phyloP scores from a whole-genome alignment of 2,797 vertebrate genomes.

The Enteromius thamalakanensis region DNA sequence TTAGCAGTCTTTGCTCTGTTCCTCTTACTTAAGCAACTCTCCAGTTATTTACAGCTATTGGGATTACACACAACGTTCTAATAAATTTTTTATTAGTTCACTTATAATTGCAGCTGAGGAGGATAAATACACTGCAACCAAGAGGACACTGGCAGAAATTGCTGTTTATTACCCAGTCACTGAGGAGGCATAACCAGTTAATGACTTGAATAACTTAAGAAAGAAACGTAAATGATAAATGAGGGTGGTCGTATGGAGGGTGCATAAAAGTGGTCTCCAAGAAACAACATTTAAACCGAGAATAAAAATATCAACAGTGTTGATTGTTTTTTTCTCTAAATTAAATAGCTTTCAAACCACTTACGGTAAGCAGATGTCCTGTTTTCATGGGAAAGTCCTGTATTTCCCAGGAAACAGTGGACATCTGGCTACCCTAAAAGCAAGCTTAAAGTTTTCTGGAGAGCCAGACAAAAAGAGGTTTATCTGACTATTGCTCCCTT shows the following conservation, averaged over 20 bases:
- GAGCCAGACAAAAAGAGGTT: not conserved
- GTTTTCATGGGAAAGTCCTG: not conserved
- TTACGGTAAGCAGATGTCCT: conserved; percentile 4
- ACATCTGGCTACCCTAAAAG: conserved; percentile 24
- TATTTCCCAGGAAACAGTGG: not conserved
- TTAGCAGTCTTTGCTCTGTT: not conserved
- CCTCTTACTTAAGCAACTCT: conserved; percentile 27
- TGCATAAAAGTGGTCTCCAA: not conserved
- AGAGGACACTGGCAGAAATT: not conserved
- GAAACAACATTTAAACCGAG: not conserved
- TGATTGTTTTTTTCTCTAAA: not conserved
- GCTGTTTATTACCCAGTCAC: not conserved
- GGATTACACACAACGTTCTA: conserved; percentile 34
- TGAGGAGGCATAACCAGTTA: conserved; percentile 6
- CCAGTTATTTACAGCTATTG: conserved; percentile 43
- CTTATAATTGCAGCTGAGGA: conserved; percentile 19
- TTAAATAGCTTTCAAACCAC: conserved; percentile 3
- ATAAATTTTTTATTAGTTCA: conserved; percentile 42
- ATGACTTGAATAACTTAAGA: conserved; percentile 11
- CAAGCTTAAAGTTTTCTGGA: not conserved
- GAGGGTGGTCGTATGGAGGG: conserved; percentile 44
- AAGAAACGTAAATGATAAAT: conserved; percentile 47
- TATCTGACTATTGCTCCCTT: not conserved
- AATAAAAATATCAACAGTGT: not conserved
- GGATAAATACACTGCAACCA: not conserved